Base-by-base conservation (phyloP, 2,888 invertebrate genomes). In the Tiliacea aurago region DNA sequence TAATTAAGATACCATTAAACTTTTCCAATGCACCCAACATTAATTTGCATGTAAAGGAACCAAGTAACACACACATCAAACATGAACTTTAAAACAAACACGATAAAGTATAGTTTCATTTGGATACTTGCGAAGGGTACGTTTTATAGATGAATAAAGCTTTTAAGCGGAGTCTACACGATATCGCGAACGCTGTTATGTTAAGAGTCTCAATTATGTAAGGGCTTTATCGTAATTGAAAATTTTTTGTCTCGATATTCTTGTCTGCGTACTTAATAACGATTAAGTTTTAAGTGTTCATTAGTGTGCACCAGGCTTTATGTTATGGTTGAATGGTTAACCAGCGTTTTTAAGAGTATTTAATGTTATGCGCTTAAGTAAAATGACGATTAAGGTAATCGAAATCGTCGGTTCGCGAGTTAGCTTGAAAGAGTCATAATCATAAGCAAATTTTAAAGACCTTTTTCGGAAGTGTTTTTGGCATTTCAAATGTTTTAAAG, bases 281-380 rank as follows among this genome's bases (percentile, higher is more conserved):
- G 87, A 87, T 85, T 84, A 81, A 78, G 76, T 78, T 81, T 83
- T 81, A 87, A 86, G 86, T 86, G 86, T 87, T 86, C 87, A 87
- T 86, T 86, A 86, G 81, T 83, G 77, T 79, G 74, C 72, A 70
- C 56, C 66, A 65, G 69, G 70, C 71, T 71, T 78, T 81, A 76
- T 71, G 75, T 78, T 76, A 73, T 72, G 72, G 65, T 70, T 59
- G 53, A 68, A 85, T 84, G 73, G 63, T 72, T 65, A 70, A 13
- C 63, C 74, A 58, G 47, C 58, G 37, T 81, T 81, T 75, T 66
- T 70, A 70, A 58, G 63, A 70, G 45, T 51, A 83, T 83, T 83
- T 66, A 83, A 79, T 69, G 55, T 62, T 65, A 59, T 49, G 62
- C 37, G 45, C 37, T 66, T 41, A 53, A 80, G 49, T 73, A 45